Conservation (phyloP, 2,888 invertebrate species). For the Platerodrilus igneus region DNA sequence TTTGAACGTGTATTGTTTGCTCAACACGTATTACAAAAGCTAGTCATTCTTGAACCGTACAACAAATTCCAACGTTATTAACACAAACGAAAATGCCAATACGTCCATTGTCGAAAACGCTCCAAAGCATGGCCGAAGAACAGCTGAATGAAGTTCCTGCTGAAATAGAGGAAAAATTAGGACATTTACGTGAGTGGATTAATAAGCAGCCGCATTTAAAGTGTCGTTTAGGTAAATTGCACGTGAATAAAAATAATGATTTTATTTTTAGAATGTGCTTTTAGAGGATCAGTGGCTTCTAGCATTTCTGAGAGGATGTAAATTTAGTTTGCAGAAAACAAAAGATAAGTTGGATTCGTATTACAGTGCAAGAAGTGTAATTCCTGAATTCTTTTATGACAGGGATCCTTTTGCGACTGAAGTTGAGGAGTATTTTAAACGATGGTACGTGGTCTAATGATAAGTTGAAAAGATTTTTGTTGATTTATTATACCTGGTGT, state of each 20-base stretch:
- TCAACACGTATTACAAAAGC: too few relatives aligned
- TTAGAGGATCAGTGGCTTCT: constrained; percentile 13
- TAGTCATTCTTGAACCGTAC: too few relatives aligned
- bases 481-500: too few relatives aligned
- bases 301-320: constrained; percentile 13
- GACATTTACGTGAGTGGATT: constrained; percentile 1
- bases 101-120: too few relatives aligned
- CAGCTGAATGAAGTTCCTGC: neutral
- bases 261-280: constrained; percentile 1
- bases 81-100: too few relatives aligned
- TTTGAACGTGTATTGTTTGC: too few relatives aligned
- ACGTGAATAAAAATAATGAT: too few relatives aligned
- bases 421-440: constrained; percentile 8
- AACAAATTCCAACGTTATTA: neutral
- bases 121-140: neutral
- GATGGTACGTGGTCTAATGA: constrained; percentile 14
- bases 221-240: neutral
- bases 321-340: constrained; percentile 16
- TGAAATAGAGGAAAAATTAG: too few relatives aligned
- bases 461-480: too few relatives aligned
- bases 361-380: constrained; percentile 10
- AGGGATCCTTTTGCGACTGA: constrained; percentile 11
- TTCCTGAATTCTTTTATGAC: constrained; percentile 8
- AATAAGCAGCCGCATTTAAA: constrained; percentile 2
- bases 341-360: constrained; percentile 16